A percentile compares a stretch with the other conserved stretches of the same genome.
phyloP scores from a whole-genome alignment of 1,140 invertebrate species.

The Bombus balteatus region DNA sequence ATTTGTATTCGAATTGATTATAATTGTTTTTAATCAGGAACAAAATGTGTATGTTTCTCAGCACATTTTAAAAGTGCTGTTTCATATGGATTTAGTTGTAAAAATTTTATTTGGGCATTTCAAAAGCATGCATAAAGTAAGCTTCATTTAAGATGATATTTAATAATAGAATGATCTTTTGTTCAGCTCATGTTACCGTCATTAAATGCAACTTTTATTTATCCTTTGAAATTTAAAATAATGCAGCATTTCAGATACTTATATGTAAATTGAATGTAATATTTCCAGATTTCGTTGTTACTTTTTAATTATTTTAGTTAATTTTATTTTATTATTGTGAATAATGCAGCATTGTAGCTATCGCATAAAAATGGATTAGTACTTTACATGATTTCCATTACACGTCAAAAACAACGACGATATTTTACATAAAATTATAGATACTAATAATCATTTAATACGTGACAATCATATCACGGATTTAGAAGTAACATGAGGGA shows the following conservation, averaged over 20 bases:
- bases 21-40: conserved; percentile 20
- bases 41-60: conserved; percentile 12
- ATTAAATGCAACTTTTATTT: conserved; percentile 38
- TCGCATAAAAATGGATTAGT: conserved; percentile 20
- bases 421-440: conserved; percentile 15
- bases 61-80: conserved; percentile 20
- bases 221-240: conserved; percentile 45
- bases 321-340: conserved; percentile 37
- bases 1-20: conserved; percentile 28
- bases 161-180: not conserved
- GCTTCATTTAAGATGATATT: not conserved
- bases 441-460: conserved; percentile 5
- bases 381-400: conserved; percentile 22
- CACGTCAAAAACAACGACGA: conserved; percentile 9
- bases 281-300: conserved; percentile 35
- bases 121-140: conserved; percentile 2
- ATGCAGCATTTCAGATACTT: conserved; percentile 29
- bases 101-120: conserved; percentile 1
- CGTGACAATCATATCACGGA: conserved; percentile 30
- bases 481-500: not conserved
- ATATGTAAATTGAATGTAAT: conserved; percentile 28
- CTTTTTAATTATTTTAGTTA: conserved; percentile 49
- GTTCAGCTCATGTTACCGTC: not conserved
- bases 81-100: not conserved
- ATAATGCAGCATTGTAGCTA: conserved; percentile 1